Evolutionary conservation across 2,113 vertebrate genomes (phyloP).

Genomic region (Zosterops lateralis): DNA sequence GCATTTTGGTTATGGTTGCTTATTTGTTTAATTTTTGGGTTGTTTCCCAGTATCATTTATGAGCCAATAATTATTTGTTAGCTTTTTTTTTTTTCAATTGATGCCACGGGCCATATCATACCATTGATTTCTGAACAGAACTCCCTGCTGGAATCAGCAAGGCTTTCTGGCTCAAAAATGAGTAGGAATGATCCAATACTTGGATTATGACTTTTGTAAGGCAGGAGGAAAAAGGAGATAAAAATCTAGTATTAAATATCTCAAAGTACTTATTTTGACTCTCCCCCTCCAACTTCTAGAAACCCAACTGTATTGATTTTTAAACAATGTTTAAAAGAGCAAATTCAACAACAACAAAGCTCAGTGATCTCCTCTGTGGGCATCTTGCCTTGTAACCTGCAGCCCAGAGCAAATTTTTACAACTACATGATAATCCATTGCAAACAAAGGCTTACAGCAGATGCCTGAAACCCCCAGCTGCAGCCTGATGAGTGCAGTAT

Average conservation of each 20-base stretch:
- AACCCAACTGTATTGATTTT: neutral
- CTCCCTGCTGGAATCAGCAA: constrained; percentile 23
- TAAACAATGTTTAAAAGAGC: constrained; percentile 1
- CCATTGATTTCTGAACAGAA: constrained; percentile 54
- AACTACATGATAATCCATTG: neutral
- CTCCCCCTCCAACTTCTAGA: neutral
- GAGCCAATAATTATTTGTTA: constrained; percentile 58
- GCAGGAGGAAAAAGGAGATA: neutral
- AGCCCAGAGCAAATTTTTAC: constrained; percentile 28
- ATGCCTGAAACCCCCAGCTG: constrained; percentile 17
- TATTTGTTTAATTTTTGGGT: constrained; percentile 59
- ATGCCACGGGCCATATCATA: constrained; percentile 25
- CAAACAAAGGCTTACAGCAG: constrained; percentile 50
- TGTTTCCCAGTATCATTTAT: constrained; percentile 46
- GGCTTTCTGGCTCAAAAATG: constrained; percentile 19
- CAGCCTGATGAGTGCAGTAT: neutral
- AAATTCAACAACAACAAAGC: neutral
- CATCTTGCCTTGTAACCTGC: constrained; percentile 26
- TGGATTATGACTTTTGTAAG: constrained; percentile 32
- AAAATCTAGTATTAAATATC: constrained; percentile 17
- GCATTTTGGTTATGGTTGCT: constrained; percentile 23
- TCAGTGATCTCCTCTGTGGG: neutral
- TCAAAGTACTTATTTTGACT: neutral
- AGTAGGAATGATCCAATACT: constrained; percentile 35
- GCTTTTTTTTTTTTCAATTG: constrained; percentile 8